phyloP scores from a whole-genome alignment of 2,113 vertebrate genomes.

The Catharus minimus region DNA sequence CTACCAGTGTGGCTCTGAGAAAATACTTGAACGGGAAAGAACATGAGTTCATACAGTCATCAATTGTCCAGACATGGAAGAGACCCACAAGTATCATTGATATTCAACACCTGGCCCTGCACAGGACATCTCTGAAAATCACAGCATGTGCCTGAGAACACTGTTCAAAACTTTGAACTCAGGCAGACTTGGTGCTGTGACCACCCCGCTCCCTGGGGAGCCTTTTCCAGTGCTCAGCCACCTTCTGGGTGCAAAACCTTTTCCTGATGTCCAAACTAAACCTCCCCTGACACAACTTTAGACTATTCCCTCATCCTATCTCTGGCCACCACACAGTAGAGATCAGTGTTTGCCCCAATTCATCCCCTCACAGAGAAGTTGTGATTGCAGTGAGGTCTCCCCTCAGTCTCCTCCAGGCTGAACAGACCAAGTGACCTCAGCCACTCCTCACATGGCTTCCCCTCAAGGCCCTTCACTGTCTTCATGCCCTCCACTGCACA shows the following conservation, averaged over 20 bases:
- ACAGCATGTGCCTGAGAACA: neutral
- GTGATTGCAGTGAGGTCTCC: neutral
- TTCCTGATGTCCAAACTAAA: neutral
- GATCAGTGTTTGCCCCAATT: fast-evolving
- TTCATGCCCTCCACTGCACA: no score
- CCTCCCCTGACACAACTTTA: neutral
- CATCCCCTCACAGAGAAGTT: fast-evolving
- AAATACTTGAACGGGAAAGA: neutral
- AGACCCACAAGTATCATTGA: fast-evolving
- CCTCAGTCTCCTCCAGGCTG: neutral
- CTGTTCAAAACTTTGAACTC: neutral
- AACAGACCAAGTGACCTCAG: no score
- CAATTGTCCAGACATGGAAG: neutral
- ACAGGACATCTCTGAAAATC: neutral
- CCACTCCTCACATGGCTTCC: no score
- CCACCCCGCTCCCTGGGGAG: neutral
- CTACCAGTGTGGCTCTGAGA: neutral
- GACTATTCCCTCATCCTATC: neutral
- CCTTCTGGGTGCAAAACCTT: neutral
- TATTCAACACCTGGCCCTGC: neutral
- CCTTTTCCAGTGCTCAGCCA: no score
- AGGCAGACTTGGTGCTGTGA: neutral
- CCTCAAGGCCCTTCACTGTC: no score
- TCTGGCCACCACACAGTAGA: fast-evolving
- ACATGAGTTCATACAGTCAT: neutral